Percentiles rank a stretch among this genome's conserved stretches.
These are phyloP conservation scores for Hippopotamyrus pictus DNA, from an alignment of 2,797 vertebrate species.

Conservation along the genomic window DNA sequence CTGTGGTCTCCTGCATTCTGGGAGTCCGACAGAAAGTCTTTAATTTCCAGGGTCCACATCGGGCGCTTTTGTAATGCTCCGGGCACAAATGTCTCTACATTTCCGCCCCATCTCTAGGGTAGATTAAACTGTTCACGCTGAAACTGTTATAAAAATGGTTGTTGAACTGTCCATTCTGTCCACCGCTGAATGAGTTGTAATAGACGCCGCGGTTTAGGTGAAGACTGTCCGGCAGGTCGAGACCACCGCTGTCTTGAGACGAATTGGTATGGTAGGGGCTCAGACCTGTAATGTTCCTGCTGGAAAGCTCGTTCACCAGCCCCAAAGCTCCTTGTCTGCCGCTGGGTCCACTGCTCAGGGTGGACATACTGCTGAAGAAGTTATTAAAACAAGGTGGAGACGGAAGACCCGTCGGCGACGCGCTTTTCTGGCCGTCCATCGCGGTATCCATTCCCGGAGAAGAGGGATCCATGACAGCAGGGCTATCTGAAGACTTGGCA, in stretches of 20 bases:
- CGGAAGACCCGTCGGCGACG: slow-evolving; percentile 59
- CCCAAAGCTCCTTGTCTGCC: slow-evolving; percentile 65
- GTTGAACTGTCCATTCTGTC: slow-evolving; percentile 76
- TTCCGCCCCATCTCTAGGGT: slow-evolving; percentile 85
- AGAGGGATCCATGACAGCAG: slow-evolving; percentile 59
- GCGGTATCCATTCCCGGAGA: slow-evolving; percentile 71
- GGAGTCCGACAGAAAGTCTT: not conserved
- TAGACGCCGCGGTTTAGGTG: slow-evolving; percentile 74
- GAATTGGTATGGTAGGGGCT: slow-evolving; percentile 65
- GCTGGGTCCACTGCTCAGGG: slow-evolving; percentile 58
- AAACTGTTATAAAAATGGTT: slow-evolving; percentile 91
- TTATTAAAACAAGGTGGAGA: slow-evolving; percentile 77
- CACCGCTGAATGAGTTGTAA: slow-evolving; percentile 75
- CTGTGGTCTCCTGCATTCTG: not conserved
- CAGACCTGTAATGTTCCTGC: slow-evolving; percentile 78
- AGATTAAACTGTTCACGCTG: slow-evolving; percentile 91
- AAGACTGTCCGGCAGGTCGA: slow-evolving; percentile 54
- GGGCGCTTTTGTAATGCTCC: not conserved
- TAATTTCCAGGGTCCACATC: not conserved
- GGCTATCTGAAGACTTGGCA: slow-evolving; percentile 58
- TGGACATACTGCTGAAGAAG: slow-evolving; percentile 86
- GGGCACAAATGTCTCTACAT: slow-evolving; percentile 55
- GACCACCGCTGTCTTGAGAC: slow-evolving; percentile 47
- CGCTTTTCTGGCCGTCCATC: slow-evolving; percentile 66
- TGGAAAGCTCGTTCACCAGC: slow-evolving; percentile 72